A percentile compares a stretch with the other conserved stretches of the same genome.
Conservation (phyloP, 2,888 invertebrate genomes). For the Sialis lutaria region DNA sequence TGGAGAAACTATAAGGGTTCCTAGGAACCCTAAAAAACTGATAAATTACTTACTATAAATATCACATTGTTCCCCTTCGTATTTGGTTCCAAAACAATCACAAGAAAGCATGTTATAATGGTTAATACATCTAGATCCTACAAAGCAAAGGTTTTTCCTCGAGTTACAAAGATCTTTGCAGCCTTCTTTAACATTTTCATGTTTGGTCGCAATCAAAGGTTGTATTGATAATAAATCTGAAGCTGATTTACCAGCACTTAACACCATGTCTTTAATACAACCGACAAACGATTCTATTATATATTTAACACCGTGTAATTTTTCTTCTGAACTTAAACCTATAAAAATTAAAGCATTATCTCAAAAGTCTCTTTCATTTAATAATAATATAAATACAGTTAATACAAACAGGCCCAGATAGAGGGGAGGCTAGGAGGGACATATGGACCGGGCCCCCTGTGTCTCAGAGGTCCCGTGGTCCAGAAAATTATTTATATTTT, state of each 20-base stretch:
- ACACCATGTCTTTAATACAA: conserved; percentile 72
- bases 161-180: conserved; percentile 73
- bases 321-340: conserved; percentile 78
- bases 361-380: no score
- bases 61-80: conserved; percentile 84
- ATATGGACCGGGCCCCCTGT: no score
- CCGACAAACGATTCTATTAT: conserved; percentile 87
- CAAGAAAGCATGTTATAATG: conserved; percentile 79
- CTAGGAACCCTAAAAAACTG: background rate
- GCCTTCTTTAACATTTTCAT: conserved; percentile 78
- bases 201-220: conserved; percentile 71
- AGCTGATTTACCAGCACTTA: conserved; percentile 73
- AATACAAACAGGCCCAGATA: no score
- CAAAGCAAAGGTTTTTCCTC: conserved; percentile 69
- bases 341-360: conserved; percentile 8
- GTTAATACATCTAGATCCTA: conserved; percentile 78
- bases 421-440: no score
- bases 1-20: no score
- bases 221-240: conserved; percentile 66
- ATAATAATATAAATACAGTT: no score
- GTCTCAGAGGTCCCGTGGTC: no score
- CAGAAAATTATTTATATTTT: no score
- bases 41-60: conserved; percentile 71
- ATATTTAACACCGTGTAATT: conserved; percentile 77
- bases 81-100: conserved; percentile 83